Base-by-base conservation (phyloP, 2,888 invertebrate genomes). In the Ectobius pallidus region DNA sequence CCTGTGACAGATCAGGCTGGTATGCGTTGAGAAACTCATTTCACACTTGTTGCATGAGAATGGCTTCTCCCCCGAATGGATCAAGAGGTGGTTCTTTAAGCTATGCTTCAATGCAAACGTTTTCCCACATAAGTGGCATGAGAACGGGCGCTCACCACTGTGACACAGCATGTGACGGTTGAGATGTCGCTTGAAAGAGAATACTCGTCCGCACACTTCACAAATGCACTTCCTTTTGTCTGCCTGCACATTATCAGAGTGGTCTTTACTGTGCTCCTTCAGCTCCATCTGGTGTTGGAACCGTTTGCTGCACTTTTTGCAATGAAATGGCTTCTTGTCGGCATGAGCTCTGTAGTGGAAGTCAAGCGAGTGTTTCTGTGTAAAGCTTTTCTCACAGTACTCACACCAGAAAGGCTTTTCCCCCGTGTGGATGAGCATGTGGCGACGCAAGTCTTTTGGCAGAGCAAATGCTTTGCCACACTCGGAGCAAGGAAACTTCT, bases 391-490 rank as follows among this genome's bases (percentile, higher is more conserved):
- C 46, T 70, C 72, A 62, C 76, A 76, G 68, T 46, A 72, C 44
- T 71, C 72, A 49, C 75, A 75, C 16, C 69, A 61, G 30, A 69
- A 75, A 18, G 75, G 74, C 18, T 74, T 30, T 58, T 82, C 81
- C 6, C 85, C 82, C 0, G 83, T 81, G 74, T 86, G 86, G 20
- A 78, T 80, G 68, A 81, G 80, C 74, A 83, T 84, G 75, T 86
- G 86, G 39, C 78, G 77, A 14, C 84, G 78, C 32, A 89, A 77
- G 52, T 83, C 81, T 0, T 83, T 82, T 58, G 85, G 83, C 61
- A 88, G 87, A 0, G 85, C 84, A 76, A 87, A 89, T 0, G 86
- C 83, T 49, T 85, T 84, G 77, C 88, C 88, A 77, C 89, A 89
- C 1, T 70, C 69, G 0, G 42, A 42, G 52, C 73, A 73, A 14